Evolutionary conservation across 2,888 invertebrate species (phyloP).

Genomic region (Sturmia bella): DNA sequence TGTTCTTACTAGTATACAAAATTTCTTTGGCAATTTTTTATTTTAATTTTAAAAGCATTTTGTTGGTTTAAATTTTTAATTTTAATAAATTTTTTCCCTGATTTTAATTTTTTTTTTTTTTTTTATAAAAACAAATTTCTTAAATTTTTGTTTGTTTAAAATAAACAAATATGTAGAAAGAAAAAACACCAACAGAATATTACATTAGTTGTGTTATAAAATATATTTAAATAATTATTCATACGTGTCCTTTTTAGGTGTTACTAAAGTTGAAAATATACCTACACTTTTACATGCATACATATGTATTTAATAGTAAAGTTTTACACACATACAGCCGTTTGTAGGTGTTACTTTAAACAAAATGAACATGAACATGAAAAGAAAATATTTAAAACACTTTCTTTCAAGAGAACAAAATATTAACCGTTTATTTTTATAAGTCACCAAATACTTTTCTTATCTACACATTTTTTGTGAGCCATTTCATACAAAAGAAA

Average conservation of each 20-base stretch:
- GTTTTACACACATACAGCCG: no score
- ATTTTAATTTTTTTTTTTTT: conserved; percentile 14
- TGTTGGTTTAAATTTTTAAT: conserved; percentile 60
- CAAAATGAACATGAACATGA: no score
- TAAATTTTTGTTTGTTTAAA: conserved; percentile 7
- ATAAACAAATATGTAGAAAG: conserved; percentile 1
- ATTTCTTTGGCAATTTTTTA: background rate
- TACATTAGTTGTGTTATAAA: conserved; percentile 18
- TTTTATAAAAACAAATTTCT: conserved; percentile 19
- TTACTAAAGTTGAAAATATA: conserved; percentile 53
- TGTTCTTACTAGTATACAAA: background rate
- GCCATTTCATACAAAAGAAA: no score
- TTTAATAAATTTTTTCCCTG: conserved; percentile 8
- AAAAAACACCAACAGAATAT: conserved; percentile 17
- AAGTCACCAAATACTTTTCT: no score
- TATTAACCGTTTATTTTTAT: no score
- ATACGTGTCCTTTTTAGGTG: conserved; percentile 61
- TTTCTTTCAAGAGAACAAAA: no score
- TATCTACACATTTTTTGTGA: no score
- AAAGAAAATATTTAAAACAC: no score
- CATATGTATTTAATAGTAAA: no score
- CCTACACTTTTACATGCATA: background rate
- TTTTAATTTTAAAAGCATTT: conserved; percentile 53
- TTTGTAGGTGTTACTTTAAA: no score
- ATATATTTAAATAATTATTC: conserved; percentile 30